Conservation (phyloP, 1,140 invertebrate genomes). For the Drosophila kurseongensis region DNA sequence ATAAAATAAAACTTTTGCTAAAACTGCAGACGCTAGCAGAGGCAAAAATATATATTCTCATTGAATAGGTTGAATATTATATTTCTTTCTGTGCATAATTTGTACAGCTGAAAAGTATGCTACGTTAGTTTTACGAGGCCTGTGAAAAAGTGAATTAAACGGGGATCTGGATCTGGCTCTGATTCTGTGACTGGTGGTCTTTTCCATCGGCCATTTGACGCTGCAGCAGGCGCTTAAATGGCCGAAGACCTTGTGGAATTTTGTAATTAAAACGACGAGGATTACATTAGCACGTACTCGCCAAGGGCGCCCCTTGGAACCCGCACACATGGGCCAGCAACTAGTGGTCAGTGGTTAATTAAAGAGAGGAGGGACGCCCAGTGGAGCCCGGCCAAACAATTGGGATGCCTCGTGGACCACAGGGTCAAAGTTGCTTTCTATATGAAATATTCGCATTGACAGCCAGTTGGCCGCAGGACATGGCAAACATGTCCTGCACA, state of each 20-base stretch:
- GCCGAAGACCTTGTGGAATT: slow-evolving; percentile 59
- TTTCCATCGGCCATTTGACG: slow-evolving; percentile 44
- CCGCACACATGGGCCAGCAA: slow-evolving; percentile 46
- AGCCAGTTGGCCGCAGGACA: slow-evolving; percentile 57
- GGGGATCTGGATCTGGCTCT: slow-evolving; percentile 19
- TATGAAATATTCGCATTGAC: slow-evolving; percentile 65
- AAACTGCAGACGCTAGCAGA: no score
- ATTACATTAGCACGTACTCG: slow-evolving; percentile 75
- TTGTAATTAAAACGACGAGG: slow-evolving; percentile 76
- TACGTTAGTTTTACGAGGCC: slow-evolving; percentile 62
- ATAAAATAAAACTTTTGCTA: no score
- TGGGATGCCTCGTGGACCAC: slow-evolving; percentile 15
- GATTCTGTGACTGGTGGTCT: slow-evolving; percentile 21
- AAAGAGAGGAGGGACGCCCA: slow-evolving; percentile 28
- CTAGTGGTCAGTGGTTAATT: slow-evolving; percentile 77
- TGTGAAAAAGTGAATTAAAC: slow-evolving; percentile 71
- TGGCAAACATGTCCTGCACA: slow-evolving; percentile 29
- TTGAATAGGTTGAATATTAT: no score
- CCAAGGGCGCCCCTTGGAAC: slow-evolving; percentile 15
- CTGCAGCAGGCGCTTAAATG: slow-evolving; percentile 30
- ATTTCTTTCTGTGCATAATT: not conserved
- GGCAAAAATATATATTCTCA: no score
- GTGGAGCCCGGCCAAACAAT: slow-evolving; percentile 36
- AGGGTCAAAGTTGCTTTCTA: slow-evolving; percentile 52
- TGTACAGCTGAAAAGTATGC: slow-evolving; percentile 45